phyloP scores from a whole-genome alignment of 2,888 invertebrate species.

The Opisthograptis luteolata region DNA sequence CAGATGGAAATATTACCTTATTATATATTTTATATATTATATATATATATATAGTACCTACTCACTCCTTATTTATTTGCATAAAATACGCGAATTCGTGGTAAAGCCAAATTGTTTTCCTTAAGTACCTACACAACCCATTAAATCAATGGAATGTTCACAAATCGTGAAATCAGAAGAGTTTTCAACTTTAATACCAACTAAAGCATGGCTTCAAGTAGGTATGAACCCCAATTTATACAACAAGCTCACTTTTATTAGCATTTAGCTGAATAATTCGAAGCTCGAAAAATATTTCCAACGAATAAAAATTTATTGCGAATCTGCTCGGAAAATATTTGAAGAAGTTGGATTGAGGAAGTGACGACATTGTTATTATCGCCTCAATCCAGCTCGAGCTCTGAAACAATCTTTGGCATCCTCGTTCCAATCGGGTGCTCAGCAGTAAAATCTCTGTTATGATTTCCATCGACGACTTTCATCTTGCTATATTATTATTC shows the following conservation, averaged over 20 bases:
- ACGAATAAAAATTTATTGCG: conserved; percentile 66
- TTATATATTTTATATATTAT: too few relatives aligned
- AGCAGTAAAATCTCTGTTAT: conserved; percentile 73
- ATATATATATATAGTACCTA: too few relatives aligned
- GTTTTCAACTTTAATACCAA: not conserved
- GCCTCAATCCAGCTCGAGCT: conserved; percentile 66
- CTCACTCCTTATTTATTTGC: too few relatives aligned
- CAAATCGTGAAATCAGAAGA: conserved; percentile 1
- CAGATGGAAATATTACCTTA: too few relatives aligned
- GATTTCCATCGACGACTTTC: conserved; percentile 64
- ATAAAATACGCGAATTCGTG: too few relatives aligned
- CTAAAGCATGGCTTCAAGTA: conserved; percentile 16
- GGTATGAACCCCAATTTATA: conserved; percentile 10
- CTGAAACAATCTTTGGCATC: conserved; percentile 73
- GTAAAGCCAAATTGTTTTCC: too few relatives aligned
- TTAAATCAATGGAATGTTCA: not conserved
- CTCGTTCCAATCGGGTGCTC: conserved; percentile 64
- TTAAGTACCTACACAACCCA: too few relatives aligned
- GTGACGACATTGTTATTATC: conserved; percentile 81
- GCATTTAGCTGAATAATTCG: conserved; percentile 28
- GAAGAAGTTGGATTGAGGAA: conserved; percentile 79
- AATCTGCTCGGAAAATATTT: conserved; percentile 67
- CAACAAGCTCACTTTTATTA: conserved; percentile 20
- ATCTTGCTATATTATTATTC: conserved; percentile 60
- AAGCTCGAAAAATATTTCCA: conserved; percentile 30